Base-by-base conservation (phyloP, 1,140 invertebrate genomes). In the Probaryconus sp. region DNA sequence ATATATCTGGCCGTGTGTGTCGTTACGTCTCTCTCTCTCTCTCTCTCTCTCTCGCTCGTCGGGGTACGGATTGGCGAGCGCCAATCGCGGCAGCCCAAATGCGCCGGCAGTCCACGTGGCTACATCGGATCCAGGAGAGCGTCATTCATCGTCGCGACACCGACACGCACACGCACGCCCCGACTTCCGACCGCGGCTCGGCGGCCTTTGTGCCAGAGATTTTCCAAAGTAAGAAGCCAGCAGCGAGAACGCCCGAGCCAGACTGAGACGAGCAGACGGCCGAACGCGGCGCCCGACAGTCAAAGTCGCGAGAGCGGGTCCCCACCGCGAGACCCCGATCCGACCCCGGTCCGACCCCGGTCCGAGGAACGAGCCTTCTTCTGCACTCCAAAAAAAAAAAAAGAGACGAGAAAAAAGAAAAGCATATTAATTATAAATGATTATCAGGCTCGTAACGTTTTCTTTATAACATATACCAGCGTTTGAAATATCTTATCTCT, bases 241-340 rank as follows among this genome's bases (percentile, higher is more conserved):
- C 31, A 64, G 64, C 78, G 64, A 75, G 58, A 56, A 47, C 61
- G 67, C 47, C 68, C 67, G 67, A 60, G 20, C 33, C 43, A 78
- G 73, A 81, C 74, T 81, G 74, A 78, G 65, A 78, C 47, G 26
- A 31, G 77, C 58, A 67, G 78, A 78, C 24, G 70, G 47, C 43
- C 58, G 76, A 43, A 78, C 77, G 67, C 64, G 76, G 63, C 56
- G 77, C 64, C 60, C 56, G 60, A 61, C 31, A n/a, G n/a, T n/a
- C n/a, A n/a, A n/a, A n/a, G n/a, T n/a, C n/a, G n/a, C n/a, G n/a
- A n/a, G n/a, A n/a, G 31, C 31, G n/a, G 45, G 51, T 79, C 77
- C 77, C 77, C 77, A 70, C 77, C n/a, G n/a, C n/a, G n/a, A n/a
- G n/a, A n/a, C n/a, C n/a, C n/a, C n/a, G n/a, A n/a, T n/a, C n/a